Base-by-base conservation (phyloP, 2,113 vertebrate genomes). In the Ceyx cyanopectus region DNA sequence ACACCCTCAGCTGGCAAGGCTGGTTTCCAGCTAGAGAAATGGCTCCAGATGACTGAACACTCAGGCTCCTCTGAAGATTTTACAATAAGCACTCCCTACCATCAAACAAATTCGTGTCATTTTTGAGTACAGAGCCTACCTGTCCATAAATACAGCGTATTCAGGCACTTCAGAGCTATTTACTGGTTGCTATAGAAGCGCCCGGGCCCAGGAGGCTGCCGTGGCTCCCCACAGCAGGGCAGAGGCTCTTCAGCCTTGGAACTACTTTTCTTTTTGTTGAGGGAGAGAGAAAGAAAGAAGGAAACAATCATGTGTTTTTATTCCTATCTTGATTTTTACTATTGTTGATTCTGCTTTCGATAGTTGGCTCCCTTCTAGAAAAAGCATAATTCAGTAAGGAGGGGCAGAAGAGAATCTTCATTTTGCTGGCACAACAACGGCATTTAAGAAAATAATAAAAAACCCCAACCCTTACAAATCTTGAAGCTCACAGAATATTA, bases 121-220 rank as follows among this genome's bases (percentile, higher is more conserved):
- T 78, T 93, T 62, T 68, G n/a, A 88, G 27, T 43, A 78, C 14
- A 74, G 18, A 69, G 48, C 5, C 45, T 32, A 30, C 34, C 17
- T 75, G 45, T 48, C 81, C 29, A 68, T 21, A 75, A 75, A 79
- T 26, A 72, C 0, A 0, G 5, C 2, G 1, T 5, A 6, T 45
- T 81, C 20, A 63, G 60, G 29, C 2, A 2, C 37, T 78, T 54
- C 37, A 34, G 22, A n/a, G 48, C 50, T 70, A 46, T 81, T 87
- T 70, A 63, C 17, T 61, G 61, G 34, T 65, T 30, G 9, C 65
- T 80, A 16, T 40, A 53, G 77, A 80, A 91, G 21, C 3, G 0
- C 26, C 43, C 3, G 26, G 41, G 11, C 37, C 15, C 67, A 69
- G 57, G 54, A 60, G 6, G 9, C 51, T 66, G 30, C 46, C 32